Conservation (phyloP, 1,140 invertebrate genomes). For the Polypedilum pembai region DNA sequence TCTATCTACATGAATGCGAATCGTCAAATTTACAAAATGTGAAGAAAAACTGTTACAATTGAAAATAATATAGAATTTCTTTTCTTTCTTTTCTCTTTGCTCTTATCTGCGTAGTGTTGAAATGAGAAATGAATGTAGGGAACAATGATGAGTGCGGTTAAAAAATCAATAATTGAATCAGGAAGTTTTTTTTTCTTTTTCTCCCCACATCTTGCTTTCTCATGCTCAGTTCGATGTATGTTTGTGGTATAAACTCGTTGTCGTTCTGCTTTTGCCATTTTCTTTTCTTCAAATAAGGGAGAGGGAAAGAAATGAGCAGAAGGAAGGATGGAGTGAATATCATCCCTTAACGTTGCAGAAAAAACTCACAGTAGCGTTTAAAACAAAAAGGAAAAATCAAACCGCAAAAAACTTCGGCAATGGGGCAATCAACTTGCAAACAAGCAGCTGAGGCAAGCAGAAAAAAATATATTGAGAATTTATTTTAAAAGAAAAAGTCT, state of each 20-base stretch:
- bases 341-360: not conserved
- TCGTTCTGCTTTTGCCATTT: no score
- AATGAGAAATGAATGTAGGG: slow-evolving; percentile 18
- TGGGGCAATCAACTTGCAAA: not conserved
- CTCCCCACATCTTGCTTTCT: not conserved
- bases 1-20: not conserved
- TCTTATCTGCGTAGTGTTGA: not conserved
- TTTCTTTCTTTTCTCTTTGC: not conserved
- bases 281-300: not conserved
- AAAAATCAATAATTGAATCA: slow-evolving; percentile 14
- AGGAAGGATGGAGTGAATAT: not conserved
- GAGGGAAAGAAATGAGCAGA: not conserved
- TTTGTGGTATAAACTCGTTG: not conserved
- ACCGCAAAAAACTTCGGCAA: not conserved
- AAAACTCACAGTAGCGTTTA: not conserved
- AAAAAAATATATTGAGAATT: no score
- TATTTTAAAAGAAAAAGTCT: no score
- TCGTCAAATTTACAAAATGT: not conserved
- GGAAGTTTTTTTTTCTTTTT: slow-evolving; percentile 2
- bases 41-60: not conserved
- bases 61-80: not conserved
- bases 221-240: not conserved
- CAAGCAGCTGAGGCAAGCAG: no score
- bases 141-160: slow-evolving; percentile 16
- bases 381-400: not conserved